Evolutionary conservation across 2,113 vertebrate species (phyloP).

Genomic region (Pao palembangensis): DNA sequence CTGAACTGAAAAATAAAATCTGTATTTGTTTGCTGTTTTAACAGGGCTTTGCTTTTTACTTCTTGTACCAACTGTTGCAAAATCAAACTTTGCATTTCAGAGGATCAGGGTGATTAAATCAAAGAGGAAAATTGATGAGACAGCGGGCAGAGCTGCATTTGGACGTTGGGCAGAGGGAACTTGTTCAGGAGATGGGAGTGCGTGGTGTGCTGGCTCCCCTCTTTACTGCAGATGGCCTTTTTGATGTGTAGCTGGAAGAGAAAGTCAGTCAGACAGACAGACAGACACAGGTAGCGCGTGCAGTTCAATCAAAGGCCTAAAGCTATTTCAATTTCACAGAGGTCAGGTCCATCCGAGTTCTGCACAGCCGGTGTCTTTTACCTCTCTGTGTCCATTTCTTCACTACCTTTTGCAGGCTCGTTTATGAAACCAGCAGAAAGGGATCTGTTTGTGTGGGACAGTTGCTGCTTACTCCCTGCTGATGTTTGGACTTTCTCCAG

Average conservation of each 20-base stretch:
- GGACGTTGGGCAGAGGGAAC: constrained; percentile 49
- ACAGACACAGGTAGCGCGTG: constrained; percentile 49
- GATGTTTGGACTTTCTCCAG: no score
- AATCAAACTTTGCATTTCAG: constrained; percentile 52
- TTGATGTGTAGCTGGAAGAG: constrained; percentile 67
- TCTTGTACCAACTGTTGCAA: constrained; percentile 14
- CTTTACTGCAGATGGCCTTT: constrained; percentile 57
- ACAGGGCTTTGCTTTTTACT: neutral
- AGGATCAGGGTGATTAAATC: constrained; percentile 51
- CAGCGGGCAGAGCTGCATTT: constrained; percentile 40
- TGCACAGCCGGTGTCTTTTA: constrained; percentile 3
- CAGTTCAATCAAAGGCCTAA: constrained; percentile 69
- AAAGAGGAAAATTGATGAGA: constrained; percentile 69
- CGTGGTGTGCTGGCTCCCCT: constrained; percentile 23
- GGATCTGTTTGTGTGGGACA: no score
- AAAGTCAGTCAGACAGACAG: constrained; percentile 41
- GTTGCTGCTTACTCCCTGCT: no score
- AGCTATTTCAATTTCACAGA: constrained; percentile 69
- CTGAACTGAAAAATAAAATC: constrained; percentile 44
- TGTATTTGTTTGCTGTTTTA: constrained; percentile 45
- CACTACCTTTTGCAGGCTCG: neutral
- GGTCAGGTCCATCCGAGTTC: constrained; percentile 43
- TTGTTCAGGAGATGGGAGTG: constrained; percentile 46
- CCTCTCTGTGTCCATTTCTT: constrained; percentile 2
- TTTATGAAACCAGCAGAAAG: constrained; percentile 13